A percentile compares a stretch with the other conserved stretches of the same genome.
Evolutionary conservation across 2,888 invertebrate species (phyloP).

Genomic region (Campaea margaritaria): DNA sequence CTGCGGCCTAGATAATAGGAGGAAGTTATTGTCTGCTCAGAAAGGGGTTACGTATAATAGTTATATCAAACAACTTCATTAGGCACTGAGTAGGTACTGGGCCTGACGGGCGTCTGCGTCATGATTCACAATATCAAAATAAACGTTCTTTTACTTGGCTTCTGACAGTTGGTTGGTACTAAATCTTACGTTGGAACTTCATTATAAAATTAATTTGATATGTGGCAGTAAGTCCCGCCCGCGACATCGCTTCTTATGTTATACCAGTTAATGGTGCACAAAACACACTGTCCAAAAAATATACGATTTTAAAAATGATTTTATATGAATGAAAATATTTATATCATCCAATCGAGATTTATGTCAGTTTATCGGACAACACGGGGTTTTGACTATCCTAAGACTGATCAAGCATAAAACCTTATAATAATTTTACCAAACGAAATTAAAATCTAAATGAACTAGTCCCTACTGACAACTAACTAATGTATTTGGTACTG

Average conservation of each 20-base stretch:
- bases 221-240: slow-evolving; percentile 24
- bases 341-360: no score
- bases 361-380: no score
- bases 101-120: slow-evolving; percentile 26
- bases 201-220: slow-evolving; percentile 50
- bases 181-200: slow-evolving; percentile 61
- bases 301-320: no score
- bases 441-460: no score
- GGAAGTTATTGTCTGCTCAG: slow-evolving; percentile 59
- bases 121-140: slow-evolving; percentile 75
- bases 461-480: no score
- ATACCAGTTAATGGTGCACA: no score
- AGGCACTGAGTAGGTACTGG: slow-evolving; percentile 23
- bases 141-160: slow-evolving; percentile 63
- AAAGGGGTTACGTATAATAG: slow-evolving; percentile 45
- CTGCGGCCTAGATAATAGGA: slow-evolving; percentile 43
- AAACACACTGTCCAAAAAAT: no score
- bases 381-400: no score
- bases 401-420: no score
- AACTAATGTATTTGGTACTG: background rate
- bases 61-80: slow-evolving; percentile 46
- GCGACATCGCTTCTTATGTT: background rate
- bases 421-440: no score
- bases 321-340: no score
- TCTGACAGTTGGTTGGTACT: slow-evolving; percentile 54